A percentile compares a stretch with the other conserved stretches of the same genome.
Conservation (phyloP, 2,888 invertebrate genomes). For the Habrosyne pyritoides region DNA sequence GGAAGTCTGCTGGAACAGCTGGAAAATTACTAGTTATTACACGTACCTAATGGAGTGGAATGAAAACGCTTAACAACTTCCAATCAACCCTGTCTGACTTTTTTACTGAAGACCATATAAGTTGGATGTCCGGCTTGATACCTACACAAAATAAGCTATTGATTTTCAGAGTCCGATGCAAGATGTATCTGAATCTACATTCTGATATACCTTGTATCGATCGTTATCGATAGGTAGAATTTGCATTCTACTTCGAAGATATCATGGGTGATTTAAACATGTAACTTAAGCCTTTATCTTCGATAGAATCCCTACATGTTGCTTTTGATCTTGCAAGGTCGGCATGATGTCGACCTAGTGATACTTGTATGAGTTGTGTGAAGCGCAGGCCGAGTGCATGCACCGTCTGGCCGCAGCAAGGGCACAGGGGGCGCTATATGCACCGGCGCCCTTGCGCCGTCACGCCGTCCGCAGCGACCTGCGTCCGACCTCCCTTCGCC, state of each 20-base stretch:
- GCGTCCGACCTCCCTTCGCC: constrained; percentile 30
- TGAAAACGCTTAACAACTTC: constrained; percentile 10
- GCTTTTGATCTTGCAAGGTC: constrained; percentile 15
- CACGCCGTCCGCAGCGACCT: constrained; percentile 28
- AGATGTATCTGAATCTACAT: no score
- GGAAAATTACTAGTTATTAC: constrained; percentile 14
- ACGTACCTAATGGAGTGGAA: constrained; percentile 18
- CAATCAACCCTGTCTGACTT: constrained; percentile 11
- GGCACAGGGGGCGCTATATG: constrained; percentile 53
- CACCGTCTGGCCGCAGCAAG: constrained; percentile 62
- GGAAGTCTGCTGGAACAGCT: constrained; percentile 24
- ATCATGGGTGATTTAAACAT: no score
- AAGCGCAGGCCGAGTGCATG: constrained; percentile 60
- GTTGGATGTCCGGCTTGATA: no score
- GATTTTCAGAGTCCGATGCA: no score
- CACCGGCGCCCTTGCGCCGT: constrained; percentile 44
- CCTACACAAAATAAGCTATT: no score
- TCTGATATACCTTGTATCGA: no score
- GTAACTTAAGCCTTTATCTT: not conserved
- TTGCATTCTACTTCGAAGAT: no score
- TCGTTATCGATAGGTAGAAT: no score
- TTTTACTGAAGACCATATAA: no score
- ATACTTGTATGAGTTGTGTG: constrained; percentile 14
- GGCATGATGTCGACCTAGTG: constrained; percentile 5
- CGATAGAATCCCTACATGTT: not conserved